Conservation (phyloP, 2,888 invertebrate species). For the Clunio marinus region DNA sequence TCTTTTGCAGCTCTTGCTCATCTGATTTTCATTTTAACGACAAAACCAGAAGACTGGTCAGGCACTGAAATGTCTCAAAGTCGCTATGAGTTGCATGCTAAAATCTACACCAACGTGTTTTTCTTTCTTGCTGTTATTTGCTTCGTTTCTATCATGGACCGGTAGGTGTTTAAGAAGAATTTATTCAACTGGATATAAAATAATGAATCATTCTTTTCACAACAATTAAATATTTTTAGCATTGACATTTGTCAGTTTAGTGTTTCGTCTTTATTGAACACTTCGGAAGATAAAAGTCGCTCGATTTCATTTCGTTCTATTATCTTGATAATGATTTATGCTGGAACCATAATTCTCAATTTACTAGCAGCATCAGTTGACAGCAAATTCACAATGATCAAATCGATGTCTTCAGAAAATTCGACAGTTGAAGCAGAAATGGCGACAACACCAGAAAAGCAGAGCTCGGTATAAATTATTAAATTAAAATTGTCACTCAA, state of each 20-base stretch:
- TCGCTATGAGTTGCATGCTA: conserved; percentile 51
- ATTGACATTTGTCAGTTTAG: conserved; percentile 39
- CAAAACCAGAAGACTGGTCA: conserved; percentile 49
- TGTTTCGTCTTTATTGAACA: conserved; percentile 17
- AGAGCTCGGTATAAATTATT: conserved; percentile 48
- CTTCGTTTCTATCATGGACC: conserved; percentile 56
- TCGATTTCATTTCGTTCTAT: conserved; percentile 51
- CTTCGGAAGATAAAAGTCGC: conserved; percentile 27
- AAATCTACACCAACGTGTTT: conserved; percentile 52
- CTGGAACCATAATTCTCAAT: conserved; percentile 52
- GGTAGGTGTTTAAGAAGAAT: conserved; percentile 52
- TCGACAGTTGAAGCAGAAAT: conserved; percentile 45
- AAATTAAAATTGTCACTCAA: neutral
- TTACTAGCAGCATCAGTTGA: conserved; percentile 51
- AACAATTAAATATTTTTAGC: conserved; percentile 18
- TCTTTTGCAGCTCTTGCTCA: conserved; percentile 47
- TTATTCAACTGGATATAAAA: neutral
- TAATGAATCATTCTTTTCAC: neutral
- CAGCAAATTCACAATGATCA: conserved; percentile 3
- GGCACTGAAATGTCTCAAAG: conserved; percentile 46
- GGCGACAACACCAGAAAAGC: conserved; percentile 41
- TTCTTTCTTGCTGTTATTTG: conserved; percentile 55
- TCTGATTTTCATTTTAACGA: conserved; percentile 50
- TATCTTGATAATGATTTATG: conserved; percentile 52
- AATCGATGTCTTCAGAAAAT: neutral